Conservation (phyloP, 2,113 vertebrate genomes). For the Willisornis vidua region DNA sequence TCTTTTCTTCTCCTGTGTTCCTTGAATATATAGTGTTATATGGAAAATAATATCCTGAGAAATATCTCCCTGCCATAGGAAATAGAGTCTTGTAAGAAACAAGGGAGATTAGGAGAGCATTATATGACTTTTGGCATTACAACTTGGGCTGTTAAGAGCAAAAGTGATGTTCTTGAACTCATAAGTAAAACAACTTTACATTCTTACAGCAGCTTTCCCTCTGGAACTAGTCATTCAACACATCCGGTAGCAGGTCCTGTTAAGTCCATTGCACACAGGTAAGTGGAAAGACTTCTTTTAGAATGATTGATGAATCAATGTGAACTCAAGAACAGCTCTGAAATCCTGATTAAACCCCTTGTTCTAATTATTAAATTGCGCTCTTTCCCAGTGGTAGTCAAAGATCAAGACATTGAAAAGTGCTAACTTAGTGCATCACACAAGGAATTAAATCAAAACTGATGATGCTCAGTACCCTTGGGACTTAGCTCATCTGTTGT, state of each 20-base stretch:
- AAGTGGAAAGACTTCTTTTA: neutral
- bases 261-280: neutral
- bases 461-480: neutral
- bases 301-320: neutral
- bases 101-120: neutral
- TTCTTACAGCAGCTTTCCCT: neutral
- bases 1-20: accelerated
- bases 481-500: neutral
- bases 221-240: neutral
- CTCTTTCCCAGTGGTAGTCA: neutral
- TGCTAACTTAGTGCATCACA: neutral
- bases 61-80: neutral
- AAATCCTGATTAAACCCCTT: neutral
- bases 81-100: neutral
- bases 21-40: neutral
- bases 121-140: neutral
- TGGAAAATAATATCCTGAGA: neutral
- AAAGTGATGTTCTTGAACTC: neutral
- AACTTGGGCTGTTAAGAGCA: neutral
- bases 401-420: neutral
- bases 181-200: neutral
- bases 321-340: neutral
- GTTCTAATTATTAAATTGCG: neutral
- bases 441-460: neutral
- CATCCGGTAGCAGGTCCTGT: neutral